Evolutionary conservation across 2,113 vertebrate genomes (phyloP).

Genomic region (Potamarius usumacintae): DNA sequence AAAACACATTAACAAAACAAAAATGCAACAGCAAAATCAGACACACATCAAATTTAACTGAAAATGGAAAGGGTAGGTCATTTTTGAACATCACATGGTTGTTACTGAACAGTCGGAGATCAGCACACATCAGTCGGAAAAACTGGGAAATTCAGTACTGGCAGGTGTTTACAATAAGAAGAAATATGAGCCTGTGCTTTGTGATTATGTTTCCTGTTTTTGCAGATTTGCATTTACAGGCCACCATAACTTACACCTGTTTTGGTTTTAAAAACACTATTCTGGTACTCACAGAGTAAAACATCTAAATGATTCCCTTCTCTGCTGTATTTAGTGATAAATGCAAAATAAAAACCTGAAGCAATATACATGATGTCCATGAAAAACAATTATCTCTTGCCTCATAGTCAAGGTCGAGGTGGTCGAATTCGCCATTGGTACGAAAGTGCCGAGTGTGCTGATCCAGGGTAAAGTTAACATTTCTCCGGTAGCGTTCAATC

Average conservation of each 20-base stretch:
- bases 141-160: neutral
- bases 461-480: slow-evolving; percentile 95
- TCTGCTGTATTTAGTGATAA: neutral
- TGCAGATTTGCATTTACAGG: neutral
- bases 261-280: neutral
- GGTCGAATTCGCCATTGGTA: slow-evolving; percentile 97
- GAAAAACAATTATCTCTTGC: slow-evolving; percentile 63
- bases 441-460: slow-evolving; percentile 90
- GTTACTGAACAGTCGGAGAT: neutral
- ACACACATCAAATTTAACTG: neutral
- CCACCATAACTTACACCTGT: neutral
- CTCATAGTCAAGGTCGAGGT: slow-evolving; percentile 97
- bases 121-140: neutral
- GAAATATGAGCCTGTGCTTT: neutral
- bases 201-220: neutral
- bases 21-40: neutral
- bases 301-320: neutral
- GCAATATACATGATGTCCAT: neutral
- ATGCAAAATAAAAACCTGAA: neutral
- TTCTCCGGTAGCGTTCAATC: slow-evolving; percentile 91
- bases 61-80: neutral
- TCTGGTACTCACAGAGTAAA: neutral
- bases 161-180: neutral
- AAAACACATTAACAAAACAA: neutral
- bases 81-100: neutral